Percentiles rank a stretch among this genome's conserved stretches.
These are phyloP conservation scores for Sebastes fasciatus DNA, from an alignment of 2,113 vertebrate species.

Conservation along the genomic window DNA sequence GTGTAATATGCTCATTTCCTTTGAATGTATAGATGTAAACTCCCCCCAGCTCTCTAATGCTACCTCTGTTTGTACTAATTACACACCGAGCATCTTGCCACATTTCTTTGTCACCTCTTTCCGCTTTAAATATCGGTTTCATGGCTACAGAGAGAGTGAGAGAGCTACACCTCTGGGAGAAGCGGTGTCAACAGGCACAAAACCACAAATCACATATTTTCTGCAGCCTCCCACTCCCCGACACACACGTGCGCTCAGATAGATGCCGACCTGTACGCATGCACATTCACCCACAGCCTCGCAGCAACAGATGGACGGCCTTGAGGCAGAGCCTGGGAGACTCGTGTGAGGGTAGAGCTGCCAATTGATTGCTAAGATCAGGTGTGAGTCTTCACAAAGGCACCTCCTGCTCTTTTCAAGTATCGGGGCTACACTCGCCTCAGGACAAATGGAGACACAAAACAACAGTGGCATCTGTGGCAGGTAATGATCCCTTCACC, in stretches of 20 bases:
- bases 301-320: slow-evolving; percentile 81
- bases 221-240: slow-evolving; percentile 51
- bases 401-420: slow-evolving; percentile 81
- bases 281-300: slow-evolving; percentile 53
- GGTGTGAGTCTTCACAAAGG: slow-evolving; percentile 78
- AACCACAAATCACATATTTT: slow-evolving; percentile 59
- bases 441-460: slow-evolving; percentile 74
- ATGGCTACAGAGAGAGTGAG: slow-evolving; percentile 31
- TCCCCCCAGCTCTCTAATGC: slow-evolving; percentile 38
- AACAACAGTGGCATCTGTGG: slow-evolving; percentile 81
- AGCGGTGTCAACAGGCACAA: slow-evolving; percentile 47
- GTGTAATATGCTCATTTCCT: slow-evolving; percentile 40
- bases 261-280: slow-evolving; percentile 44
- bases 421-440: slow-evolving; percentile 56
- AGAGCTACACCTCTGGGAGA: slow-evolving; percentile 46
- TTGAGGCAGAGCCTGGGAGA: slow-evolving; percentile 73
- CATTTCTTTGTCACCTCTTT: slow-evolving; percentile 49
- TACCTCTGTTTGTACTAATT: slow-evolving; percentile 64
- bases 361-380: slow-evolving; percentile 78
- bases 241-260: slow-evolving; percentile 35
- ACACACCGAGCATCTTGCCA: slow-evolving; percentile 35
- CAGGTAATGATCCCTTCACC: slow-evolving; percentile 78
- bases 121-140: slow-evolving; percentile 54
- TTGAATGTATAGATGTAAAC: slow-evolving; percentile 26
- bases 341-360: slow-evolving; percentile 58